Percentiles rank a stretch among this genome's conserved stretches.
Evolutionary conservation across 2,113 vertebrate species (phyloP).

Genomic region (Macheiramphus alcinus): DNA sequence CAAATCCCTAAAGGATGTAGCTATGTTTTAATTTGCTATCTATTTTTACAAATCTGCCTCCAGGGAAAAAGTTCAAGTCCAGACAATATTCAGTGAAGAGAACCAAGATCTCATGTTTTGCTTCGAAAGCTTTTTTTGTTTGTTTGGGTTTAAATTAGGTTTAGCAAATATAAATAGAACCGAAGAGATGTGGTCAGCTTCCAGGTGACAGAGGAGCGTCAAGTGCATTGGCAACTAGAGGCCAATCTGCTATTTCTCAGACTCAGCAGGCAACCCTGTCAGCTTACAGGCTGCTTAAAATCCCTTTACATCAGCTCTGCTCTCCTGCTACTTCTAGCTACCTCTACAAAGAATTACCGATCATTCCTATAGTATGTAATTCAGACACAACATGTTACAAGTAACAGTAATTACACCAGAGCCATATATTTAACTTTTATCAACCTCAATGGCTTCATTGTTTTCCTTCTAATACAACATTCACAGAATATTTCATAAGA

Average conservation of each 20-base stretch:
- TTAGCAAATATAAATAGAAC: conserved; percentile 1
- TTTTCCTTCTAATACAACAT: neutral
- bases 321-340: neutral
- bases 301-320: neutral
- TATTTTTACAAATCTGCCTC: neutral
- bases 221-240: neutral
- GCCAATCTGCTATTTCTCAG: neutral
- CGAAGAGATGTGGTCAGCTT: neutral
- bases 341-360: neutral
- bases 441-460: neutral
- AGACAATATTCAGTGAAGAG: neutral
- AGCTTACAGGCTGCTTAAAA: neutral
- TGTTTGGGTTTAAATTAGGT: neutral
- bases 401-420: neutral
- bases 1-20: neutral
- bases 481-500: neutral
- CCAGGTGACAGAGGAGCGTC: neutral
- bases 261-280: neutral
- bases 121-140: neutral
- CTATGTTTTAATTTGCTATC: neutral
- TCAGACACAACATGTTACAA: neutral
- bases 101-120: neutral
- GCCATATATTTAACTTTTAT: neutral
- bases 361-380: neutral
- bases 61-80: neutral